These are phyloP conservation scores for Phoebastria nigripes DNA, from an alignment of 2,797 vertebrate species.

Conservation along the genomic window DNA sequence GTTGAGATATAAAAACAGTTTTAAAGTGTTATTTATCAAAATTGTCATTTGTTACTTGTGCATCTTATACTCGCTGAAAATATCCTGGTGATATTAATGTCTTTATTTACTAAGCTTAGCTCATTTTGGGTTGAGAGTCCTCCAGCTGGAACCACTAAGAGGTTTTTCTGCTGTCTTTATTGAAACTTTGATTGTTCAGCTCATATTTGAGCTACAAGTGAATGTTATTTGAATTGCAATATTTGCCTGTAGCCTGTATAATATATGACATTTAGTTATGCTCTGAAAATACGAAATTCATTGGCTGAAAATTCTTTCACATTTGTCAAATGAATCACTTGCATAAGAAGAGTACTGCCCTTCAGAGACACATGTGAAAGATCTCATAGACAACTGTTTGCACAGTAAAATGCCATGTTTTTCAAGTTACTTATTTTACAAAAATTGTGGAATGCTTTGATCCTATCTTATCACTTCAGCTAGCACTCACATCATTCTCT, in stretches of 20 bases:
- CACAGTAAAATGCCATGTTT: background rate
- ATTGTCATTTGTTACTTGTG: background rate
- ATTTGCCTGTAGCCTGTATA: background rate
- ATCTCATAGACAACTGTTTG: background rate
- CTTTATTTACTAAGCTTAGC: background rate
- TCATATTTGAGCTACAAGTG: background rate
- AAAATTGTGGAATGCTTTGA: background rate
- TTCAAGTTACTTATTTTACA: background rate
- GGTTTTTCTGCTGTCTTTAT: background rate
- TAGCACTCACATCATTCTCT: background rate
- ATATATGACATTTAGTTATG: slow-evolving; percentile 7
- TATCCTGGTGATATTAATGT: background rate
- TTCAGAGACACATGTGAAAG: slow-evolving; percentile 9
- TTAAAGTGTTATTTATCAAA: background rate
- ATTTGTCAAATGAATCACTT: slow-evolving; percentile 35
- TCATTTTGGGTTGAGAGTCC: background rate
- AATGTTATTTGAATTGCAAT: slow-evolving; percentile 8
- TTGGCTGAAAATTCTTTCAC: slow-evolving; percentile 39
- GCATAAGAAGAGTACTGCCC: background rate
- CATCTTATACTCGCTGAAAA: background rate
- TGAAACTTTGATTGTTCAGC: background rate
- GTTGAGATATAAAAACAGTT: background rate
- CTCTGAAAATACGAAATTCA: slow-evolving; percentile 1
- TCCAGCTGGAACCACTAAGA: background rate
- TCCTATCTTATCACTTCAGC: background rate